Base-by-base conservation (phyloP, 2,113 vertebrate genomes). In the Geococcyx californianus region DNA sequence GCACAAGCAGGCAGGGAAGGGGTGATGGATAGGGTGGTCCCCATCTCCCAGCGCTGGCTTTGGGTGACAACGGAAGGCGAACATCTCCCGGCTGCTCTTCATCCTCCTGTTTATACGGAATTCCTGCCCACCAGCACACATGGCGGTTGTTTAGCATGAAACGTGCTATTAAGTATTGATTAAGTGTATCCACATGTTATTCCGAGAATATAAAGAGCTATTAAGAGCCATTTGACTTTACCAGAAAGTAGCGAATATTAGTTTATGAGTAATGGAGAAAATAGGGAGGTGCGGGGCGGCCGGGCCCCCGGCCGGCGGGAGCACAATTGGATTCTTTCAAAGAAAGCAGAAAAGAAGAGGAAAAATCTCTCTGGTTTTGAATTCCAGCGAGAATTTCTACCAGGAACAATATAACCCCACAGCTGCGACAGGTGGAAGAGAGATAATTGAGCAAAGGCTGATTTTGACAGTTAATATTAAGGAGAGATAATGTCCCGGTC, bases 371-470 rank as follows among this genome's bases (percentile, higher is more conserved):
- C 80, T 90, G 67, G 89, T 94, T 95, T 92, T 75, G 69, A 80
- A 92, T 93, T 96, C 94, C 82, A 47, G 70, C 12, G 93, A 94
- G 93, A 85, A 87, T 82, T 93, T 96, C 56, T 69, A 63, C 19
- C 8, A 26, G 62, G 75, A 84, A 91, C 91, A 94, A 95, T 84
- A 42, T 91, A 60, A 63, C 42, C 74, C 69, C 89, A n/a, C 93
- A 96, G 82, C 84, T 91, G 86, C 79, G 95, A 94, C 92, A 92
- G 90, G 94, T 95, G 93, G 91, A 64, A 58, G 36, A 31, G 59
- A 94, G 89, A 95, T 92, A 95, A 96, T 86, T 88, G 93, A 93
- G 93, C 88, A 81, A 89, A 93, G 92, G 74, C 94, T 96, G 94
- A 79, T 96, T 94, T 91, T 89, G 94, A 87, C 89, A 93, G 83